Evolutionary conservation across 2,113 vertebrate genomes (phyloP).

Genomic region (Illadopsis cleaveri): DNA sequence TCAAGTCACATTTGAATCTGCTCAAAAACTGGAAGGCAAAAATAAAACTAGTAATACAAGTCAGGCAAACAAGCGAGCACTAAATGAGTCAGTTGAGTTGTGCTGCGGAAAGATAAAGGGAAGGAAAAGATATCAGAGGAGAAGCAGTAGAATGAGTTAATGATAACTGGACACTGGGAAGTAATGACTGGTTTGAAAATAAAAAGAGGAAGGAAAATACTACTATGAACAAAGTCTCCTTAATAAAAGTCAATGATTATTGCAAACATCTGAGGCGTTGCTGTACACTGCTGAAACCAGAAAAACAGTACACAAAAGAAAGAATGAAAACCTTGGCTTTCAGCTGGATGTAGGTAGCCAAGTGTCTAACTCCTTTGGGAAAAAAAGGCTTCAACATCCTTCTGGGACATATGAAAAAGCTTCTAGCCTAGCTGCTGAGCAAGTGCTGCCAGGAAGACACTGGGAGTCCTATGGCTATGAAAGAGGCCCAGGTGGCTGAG

Average conservation of each 20-base stretch:
- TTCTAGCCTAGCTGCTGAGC: background rate
- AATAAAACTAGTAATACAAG: background rate
- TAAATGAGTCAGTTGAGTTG: background rate
- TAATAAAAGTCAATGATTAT: background rate
- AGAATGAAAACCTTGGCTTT: background rate
- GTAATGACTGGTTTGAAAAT: background rate
- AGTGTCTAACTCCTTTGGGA: background rate
- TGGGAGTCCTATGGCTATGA: background rate
- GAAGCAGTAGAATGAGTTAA: background rate
- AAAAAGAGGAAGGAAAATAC: background rate
- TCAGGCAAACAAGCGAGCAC: background rate
- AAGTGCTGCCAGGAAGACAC: background rate
- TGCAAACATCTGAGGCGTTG: background rate
- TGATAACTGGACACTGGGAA: background rate
- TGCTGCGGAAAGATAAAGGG: conserved; percentile 5
- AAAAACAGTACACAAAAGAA: background rate
- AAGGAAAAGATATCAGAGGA: background rate
- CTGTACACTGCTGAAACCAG: background rate
- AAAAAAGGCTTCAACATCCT: background rate
- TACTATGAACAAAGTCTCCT: background rate
- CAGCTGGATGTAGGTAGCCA: background rate
- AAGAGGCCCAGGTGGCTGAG: background rate
- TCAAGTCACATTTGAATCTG: background rate
- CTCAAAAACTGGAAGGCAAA: background rate
- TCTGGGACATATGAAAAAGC: background rate